phyloP scores from a whole-genome alignment of 1,140 invertebrate species.

The Riptortus pedestris region DNA sequence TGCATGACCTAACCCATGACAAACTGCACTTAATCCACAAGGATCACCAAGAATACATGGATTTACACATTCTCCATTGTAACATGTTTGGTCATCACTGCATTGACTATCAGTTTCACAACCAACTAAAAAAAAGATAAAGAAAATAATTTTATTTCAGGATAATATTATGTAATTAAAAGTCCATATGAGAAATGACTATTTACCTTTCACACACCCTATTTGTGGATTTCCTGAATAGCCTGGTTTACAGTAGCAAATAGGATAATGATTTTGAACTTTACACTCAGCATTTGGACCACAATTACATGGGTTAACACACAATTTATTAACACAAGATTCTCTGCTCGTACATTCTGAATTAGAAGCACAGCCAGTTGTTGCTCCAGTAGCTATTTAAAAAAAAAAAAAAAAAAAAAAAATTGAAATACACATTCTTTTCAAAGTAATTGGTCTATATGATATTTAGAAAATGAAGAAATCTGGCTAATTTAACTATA shows the following conservation, averaged over 20 bases:
- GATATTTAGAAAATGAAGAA: no score
- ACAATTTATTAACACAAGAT: constrained; percentile 65
- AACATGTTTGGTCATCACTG: constrained; percentile 60
- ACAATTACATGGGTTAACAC: constrained; percentile 74
- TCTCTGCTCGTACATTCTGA: constrained; percentile 66
- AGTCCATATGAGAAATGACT: not conserved
- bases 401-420: no score
- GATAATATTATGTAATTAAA: not conserved
- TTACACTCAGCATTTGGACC: constrained; percentile 68
- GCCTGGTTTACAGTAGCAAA: constrained; percentile 63
- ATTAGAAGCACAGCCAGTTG: constrained; percentile 57
- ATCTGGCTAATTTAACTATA: no score
- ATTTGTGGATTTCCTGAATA: constrained; percentile 73
- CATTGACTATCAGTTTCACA: constrained; percentile 75
- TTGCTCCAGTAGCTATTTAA: constrained; percentile 43
- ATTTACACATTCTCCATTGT: constrained; percentile 67
- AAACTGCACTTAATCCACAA: constrained; percentile 71
- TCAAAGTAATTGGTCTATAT: no score
- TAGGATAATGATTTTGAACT: constrained; percentile 68
- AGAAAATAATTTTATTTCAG: constrained; percentile 14
- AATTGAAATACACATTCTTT: constrained; percentile 11
- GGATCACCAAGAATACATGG: constrained; percentile 65
- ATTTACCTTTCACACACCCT: constrained; percentile 59
- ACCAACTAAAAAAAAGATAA: constrained; percentile 47
- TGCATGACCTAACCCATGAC: constrained; percentile 62